Evolutionary conservation across 2,113 vertebrate species (phyloP), one percentile per base, ranked within the genome.

Genomic region (Oncorhynchus gorbuscha): DNA sequence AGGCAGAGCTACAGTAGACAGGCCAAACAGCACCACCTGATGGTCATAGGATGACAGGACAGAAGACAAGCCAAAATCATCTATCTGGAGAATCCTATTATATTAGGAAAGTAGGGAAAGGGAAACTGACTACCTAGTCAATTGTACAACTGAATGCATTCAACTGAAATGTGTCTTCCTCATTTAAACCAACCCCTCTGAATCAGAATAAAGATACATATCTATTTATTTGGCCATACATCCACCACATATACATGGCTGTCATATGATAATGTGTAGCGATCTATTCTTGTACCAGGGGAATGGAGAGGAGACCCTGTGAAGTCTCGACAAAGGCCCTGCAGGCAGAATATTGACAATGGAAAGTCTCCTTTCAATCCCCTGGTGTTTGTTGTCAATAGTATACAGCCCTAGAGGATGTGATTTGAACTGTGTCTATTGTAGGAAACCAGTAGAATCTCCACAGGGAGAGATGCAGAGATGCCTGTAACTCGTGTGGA

Each of bases 1-100:
- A 89, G 66, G 77, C 72, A 82, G 77, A 58, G 30, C 83, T 77
- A 28, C 70, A 16, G 62, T 16, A 28, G n/a, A 7, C 62, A 48
- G 51, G 32, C 22, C 22, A 66, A 35, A 72, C 75, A 67, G 58
- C 3, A 51, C 32, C 76, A 35, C 71, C 68, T 26, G 20, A 49
- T 74, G 79, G 81, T 62, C 45, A 66, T 26, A 49, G 28, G 32
- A 24, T 20, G 51, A 35, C 28, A 67, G 16, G 30, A 69, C 26
- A 6, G 59, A 68, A 9, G 22, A 35, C 28, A 35, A 32, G 32
- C 32, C 28, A 68, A 68, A 68, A 7, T 1, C 8, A 20, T 18
- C 14, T 16, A 35, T 28, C 11, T 24, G 5, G 39, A 58, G 5
- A 58, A 58, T 58, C 3, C 1, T 45, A 58, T 58, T 18, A 58